Conservation (phyloP, 1,140 invertebrate genomes). For the Habropoda laboriosa region DNA sequence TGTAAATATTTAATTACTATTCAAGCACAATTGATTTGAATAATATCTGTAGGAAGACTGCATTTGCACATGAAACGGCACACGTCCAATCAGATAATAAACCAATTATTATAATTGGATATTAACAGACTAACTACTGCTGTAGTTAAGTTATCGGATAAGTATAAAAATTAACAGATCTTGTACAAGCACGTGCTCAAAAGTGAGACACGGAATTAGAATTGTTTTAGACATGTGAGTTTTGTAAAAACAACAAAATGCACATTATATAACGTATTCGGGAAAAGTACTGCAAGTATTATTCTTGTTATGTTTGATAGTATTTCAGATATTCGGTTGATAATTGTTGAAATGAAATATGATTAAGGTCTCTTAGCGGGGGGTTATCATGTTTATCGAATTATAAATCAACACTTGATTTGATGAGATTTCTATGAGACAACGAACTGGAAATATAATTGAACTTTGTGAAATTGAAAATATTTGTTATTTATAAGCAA, state of each 20-base stretch:
- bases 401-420: conserved; percentile 36
- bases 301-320: conserved; percentile 55
- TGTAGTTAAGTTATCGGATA: conserved; percentile 1
- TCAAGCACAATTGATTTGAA: conserved; percentile 41
- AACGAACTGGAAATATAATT: conserved; percentile 62
- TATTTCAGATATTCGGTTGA: conserved; percentile 43
- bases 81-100: conserved; percentile 72
- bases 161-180: conserved; percentile 1
- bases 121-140: neutral
- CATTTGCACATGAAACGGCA: conserved; percentile 62
- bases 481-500: conserved; percentile 50
- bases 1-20: conserved; percentile 51
- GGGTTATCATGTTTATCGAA: neutral
- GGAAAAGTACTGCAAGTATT: conserved; percentile 35
- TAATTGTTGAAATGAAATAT: conserved; percentile 35
- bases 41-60: conserved; percentile 37
- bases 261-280: conserved; percentile 1
- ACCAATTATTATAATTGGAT: conserved; percentile 29
- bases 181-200: conserved; percentile 25
- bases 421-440: conserved; percentile 55
- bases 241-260: conserved; percentile 32
- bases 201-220: neutral
- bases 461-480: conserved; percentile 47
- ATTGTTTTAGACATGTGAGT: conserved; percentile 3
- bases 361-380: conserved; percentile 5